Base-by-base conservation (phyloP, 1,140 invertebrate species). In the Aphelenchoides fujianensis region DNA sequence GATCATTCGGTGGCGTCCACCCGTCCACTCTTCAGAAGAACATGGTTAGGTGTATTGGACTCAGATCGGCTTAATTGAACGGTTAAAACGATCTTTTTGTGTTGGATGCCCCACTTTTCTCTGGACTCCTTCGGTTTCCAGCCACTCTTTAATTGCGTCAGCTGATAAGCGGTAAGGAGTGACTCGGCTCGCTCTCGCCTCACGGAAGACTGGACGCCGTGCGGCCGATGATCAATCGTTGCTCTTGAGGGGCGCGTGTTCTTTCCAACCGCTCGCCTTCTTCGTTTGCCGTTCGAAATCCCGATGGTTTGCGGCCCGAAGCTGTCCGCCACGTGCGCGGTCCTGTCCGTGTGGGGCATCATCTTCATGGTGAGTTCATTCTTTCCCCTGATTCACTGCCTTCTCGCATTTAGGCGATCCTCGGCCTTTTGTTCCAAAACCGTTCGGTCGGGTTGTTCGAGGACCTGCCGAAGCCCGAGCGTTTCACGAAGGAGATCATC, bases 291-390 rank as follows among this genome's bases (percentile, higher is more conserved):
- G 16, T 19, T 61, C 36, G 9, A 66, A 66, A n/a, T 66, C 31
- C 1, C 37, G 53, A 66, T 66, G 63, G 32, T 66, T 66, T 61
- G n/a, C 2, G 63, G 63, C 16, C 63, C 7, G 1, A 66, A 66
- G 3, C n/a, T 16, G n/a, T 66, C 63, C 16, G 63, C 16, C n/a
- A 36, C 36, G 12, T 66, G 16, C 12, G 63, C 32, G 32, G 23
- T 66, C 53, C 30, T 66, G 23, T 66, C 63, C 34, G 12, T 66
- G 23, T 66, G 63, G 63, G 63, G 63, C 36, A 37, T 66, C n/a
- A 66, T 66, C 31, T 66, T 66, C 3, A 66, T 66, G 63, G 63
- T 35, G 2, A 30, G 1, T 2, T 66, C 31, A 34, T 66, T 12
- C 16, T 36, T 1, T 66, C 12, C 0, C 53, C 53, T 36, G 32